Evolutionary conservation across 2,888 invertebrate genomes (phyloP), one percentile per base, ranked within the genome.

Genomic region (Hoplodrina blanda): DNA sequence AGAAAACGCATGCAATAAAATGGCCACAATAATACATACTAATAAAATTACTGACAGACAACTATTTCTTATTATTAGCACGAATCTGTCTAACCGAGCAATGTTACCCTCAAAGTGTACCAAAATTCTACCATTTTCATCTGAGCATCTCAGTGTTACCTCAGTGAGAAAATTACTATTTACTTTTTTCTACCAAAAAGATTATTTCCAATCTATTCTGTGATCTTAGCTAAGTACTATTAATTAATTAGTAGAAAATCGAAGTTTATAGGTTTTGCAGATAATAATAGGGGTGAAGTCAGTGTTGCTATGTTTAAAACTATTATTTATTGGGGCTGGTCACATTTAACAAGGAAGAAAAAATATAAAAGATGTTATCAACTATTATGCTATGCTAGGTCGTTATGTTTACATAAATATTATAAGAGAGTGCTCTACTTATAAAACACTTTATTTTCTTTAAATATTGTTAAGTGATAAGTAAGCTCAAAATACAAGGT

Each of bases 171-270:
- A 78, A 66, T 60, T 65, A 82, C 88, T 86, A 86, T 81, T 81
- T 85, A 86, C 82, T 80, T 80, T 82, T 83, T 84, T 83, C 89
- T 89, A 89, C 89, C 81, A 87, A 85, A 83, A 76, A 80, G 72
- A 80, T 72, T 82, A 85, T 82, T 67, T 78, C 71, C 72, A 78
- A 80, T 76, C 82, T 87, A 85, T 76, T 83, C 64, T 76, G 80
- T 80, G 69, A 75, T 79, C 60, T 68, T 85, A 85, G 84, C 85
- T 85, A 85, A 81, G 55, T 79, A 83, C 82, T 81, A 79, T 73
- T 77, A 71, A 70, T 73, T 70, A 75, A 78, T 76, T 69, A 71
- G 72, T 80, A 71, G 75, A 81, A 82, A 79, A 69, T 69, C 56
- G 69, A 72, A 72, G 60, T 77, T 62, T 44, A 55, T 73, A 81